Conservation (phyloP, 2,113 vertebrate species). For the Cephalopterus ornatus region DNA sequence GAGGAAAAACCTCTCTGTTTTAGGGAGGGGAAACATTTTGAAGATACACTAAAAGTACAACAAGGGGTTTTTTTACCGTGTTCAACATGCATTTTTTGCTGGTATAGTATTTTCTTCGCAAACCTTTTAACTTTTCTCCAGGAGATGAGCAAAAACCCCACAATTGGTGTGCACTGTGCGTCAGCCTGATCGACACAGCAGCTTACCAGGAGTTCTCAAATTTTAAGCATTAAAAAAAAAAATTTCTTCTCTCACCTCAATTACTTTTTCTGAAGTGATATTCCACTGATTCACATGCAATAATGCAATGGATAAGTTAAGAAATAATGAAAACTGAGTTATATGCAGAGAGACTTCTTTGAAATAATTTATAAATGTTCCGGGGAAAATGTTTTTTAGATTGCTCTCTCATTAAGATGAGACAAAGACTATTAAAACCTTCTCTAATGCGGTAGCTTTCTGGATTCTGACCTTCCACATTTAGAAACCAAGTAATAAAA, state of each 20-base stretch:
- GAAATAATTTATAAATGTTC: constrained; percentile 50
- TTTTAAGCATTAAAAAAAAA: constrained; percentile 36
- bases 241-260: not conserved
- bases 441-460: constrained; percentile 70
- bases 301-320: not conserved
- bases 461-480: constrained; percentile 77
- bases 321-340: constrained; percentile 1
- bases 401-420: constrained; percentile 64
- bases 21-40: not conserved
- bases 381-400: constrained; percentile 39
- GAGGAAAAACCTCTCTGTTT: not conserved
- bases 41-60: constrained; percentile 4
- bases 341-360: not conserved
- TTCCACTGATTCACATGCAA: not conserved
- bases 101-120: not conserved
- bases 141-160: constrained; percentile 48
- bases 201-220: constrained; percentile 14
- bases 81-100: constrained; percentile 47
- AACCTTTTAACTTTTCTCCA: constrained; percentile 61
- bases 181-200: constrained; percentile 5
- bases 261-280: constrained; percentile 7
- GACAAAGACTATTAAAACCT: constrained; percentile 73
- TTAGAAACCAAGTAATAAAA: constrained; percentile 71
- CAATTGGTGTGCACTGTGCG: constrained; percentile 1
- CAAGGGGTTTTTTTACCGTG: not conserved